These are phyloP conservation scores for Trogon melanurus DNA, from an alignment of 2,113 vertebrate genomes.

Conservation along the genomic window DNA sequence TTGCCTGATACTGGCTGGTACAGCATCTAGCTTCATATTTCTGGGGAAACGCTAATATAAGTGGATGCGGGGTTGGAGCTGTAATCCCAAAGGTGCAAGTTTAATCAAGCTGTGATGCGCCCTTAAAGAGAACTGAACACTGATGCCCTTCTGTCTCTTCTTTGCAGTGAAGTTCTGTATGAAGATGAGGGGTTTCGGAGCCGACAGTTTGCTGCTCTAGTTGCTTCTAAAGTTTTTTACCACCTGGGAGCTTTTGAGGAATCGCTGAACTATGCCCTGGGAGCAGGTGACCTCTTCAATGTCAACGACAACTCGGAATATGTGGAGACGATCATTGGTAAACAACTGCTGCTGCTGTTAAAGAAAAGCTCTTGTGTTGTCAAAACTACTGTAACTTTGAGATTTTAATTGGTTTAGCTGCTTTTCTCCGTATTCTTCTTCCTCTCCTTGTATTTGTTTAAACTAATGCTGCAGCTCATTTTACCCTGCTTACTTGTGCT, in stretches of 20 bases:
- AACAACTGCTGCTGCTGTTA: slow-evolving; percentile 22
- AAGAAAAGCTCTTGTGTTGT: background rate
- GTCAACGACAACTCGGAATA: slow-evolving; percentile 98
- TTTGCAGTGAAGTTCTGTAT: slow-evolving; percentile 93
- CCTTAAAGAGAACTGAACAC: background rate
- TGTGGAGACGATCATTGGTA: slow-evolving; percentile 99
- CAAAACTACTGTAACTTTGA: background rate
- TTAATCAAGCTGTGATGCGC: background rate
- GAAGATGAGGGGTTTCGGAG: slow-evolving; percentile 97
- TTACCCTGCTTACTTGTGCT: background rate
- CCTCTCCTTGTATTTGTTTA: background rate
- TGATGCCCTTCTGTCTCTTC: background rate
- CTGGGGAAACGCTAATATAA: background rate
- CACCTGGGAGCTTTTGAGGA: slow-evolving; percentile 98
- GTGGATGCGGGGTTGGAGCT: background rate
- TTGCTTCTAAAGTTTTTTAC: slow-evolving; percentile 99
- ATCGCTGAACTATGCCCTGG: slow-evolving; percentile 96
- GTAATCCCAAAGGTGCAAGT: background rate
- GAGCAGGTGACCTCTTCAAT: slow-evolving; percentile 98
- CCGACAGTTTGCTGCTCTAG: slow-evolving; percentile 93
- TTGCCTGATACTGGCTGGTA: background rate
- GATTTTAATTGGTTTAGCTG: background rate
- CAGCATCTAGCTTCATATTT: background rate
- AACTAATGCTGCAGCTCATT: background rate
- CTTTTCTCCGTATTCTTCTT: background rate